These are phyloP conservation scores for Spilosoma lubricipeda DNA, from an alignment of 2,888 invertebrate species.

Conservation along the genomic window DNA sequence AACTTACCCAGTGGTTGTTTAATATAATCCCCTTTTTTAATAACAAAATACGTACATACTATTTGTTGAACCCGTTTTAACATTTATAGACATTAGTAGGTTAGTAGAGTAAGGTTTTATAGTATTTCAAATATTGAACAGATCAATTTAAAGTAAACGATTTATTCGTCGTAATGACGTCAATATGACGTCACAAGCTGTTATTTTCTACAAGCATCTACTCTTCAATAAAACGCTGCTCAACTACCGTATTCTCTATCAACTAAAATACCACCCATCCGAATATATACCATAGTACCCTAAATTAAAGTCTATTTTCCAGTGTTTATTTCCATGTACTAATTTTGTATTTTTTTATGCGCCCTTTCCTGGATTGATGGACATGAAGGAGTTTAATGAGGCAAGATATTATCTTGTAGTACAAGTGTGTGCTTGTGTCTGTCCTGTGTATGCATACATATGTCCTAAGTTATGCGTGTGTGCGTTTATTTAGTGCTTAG, in stretches of 20 bases:
- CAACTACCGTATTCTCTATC: background rate
- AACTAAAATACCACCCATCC: background rate
- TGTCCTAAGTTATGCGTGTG: slow-evolving; percentile 32
- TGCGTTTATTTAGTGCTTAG: slow-evolving; percentile 23
- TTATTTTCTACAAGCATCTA: background rate
- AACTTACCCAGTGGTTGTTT: background rate
- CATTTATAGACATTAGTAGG: background rate
- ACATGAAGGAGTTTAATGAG: slow-evolving; percentile 89
- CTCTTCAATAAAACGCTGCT: background rate
- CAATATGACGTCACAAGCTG: background rate
- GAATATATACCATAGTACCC: background rate
- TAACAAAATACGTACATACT: too few relatives aligned
- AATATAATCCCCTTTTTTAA: background rate
- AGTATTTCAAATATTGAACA: background rate
- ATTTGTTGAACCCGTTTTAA: too few relatives aligned
- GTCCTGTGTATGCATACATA: slow-evolving; percentile 43
- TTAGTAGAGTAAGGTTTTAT: background rate
- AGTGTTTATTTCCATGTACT: slow-evolving; percentile 55
- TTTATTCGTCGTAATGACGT: background rate
- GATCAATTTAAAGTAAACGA: background rate
- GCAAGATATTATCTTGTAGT: slow-evolving; percentile 82
- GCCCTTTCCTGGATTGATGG: slow-evolving; percentile 59
- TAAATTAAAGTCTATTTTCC: background rate
- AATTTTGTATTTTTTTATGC: slow-evolving; percentile 77
- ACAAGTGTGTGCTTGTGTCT: slow-evolving; percentile 51